Conservation (phyloP, 2,797 vertebrate species). For the Sibirionetta formosa region DNA sequence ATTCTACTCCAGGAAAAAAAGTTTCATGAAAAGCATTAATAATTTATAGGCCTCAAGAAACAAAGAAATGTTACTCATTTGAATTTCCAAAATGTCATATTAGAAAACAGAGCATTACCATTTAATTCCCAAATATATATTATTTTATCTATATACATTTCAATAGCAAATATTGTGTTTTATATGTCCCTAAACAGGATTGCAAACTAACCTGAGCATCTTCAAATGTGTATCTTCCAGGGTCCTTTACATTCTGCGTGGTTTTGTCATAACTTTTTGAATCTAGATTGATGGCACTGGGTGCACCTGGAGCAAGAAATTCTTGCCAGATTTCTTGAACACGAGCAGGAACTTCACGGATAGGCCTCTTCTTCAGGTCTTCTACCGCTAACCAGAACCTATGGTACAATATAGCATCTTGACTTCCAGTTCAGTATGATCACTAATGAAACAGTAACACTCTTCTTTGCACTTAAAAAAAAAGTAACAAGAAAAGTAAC, state of each 20-base stretch:
- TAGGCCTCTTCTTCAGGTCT: conserved; percentile 95
- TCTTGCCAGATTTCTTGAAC: conserved; percentile 98
- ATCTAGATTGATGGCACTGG: conserved; percentile 97
- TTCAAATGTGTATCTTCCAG: conserved; percentile 94
- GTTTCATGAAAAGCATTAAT: background rate
- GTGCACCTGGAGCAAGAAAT: conserved; percentile 94
- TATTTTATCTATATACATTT: background rate
- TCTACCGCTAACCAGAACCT: conserved; percentile 99
- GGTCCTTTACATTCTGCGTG: conserved; percentile 96
- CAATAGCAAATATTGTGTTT: background rate
- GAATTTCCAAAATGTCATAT: background rate
- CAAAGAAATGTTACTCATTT: background rate
- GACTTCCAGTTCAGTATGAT: background rate
- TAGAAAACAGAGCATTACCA: background rate
- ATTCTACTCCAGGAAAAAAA: background rate
- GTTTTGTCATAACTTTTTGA: conserved; percentile 98
- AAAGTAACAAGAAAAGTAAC: background rate
- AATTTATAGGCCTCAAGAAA: background rate
- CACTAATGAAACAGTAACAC: background rate
- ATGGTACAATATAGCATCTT: background rate
- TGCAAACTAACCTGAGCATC: conserved; percentile 92
- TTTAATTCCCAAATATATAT: background rate
- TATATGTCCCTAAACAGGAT: background rate
- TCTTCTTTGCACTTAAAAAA: background rate
- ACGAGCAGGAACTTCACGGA: conserved; percentile 92